These are phyloP conservation scores for Steinernema carpocapsae DNA, from an alignment of 2,888 invertebrate genomes.

Conservation along the genomic window DNA sequence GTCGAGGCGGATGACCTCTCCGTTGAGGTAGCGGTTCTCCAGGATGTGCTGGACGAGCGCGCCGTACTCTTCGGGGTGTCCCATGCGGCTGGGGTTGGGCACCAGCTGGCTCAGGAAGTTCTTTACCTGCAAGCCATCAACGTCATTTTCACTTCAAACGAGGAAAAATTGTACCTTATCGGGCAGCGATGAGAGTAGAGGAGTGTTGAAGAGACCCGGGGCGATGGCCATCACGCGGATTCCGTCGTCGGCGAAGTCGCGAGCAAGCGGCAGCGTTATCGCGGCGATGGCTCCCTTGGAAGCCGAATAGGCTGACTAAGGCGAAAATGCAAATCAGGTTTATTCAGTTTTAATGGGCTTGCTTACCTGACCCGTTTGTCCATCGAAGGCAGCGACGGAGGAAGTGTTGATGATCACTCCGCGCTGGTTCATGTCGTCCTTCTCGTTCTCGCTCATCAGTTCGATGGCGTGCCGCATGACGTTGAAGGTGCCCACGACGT, in stretches of 20 bases:
- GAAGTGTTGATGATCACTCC: slow-evolving; percentile 95
- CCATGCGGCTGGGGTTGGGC: slow-evolving; percentile 84
- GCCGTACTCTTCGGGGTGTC: slow-evolving; percentile 85
- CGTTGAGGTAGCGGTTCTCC: slow-evolving; percentile 88
- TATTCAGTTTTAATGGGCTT: too few species aligned
- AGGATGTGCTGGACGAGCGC: slow-evolving; percentile 83
- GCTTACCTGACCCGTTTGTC: slow-evolving; percentile 85
- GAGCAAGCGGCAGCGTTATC: slow-evolving; percentile 93
- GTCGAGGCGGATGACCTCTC: slow-evolving; percentile 84
- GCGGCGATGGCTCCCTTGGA: slow-evolving; percentile 81
- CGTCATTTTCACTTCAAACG: too few species aligned
- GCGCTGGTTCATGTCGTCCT: slow-evolving; percentile 79
- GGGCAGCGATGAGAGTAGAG: slow-evolving; percentile 79
- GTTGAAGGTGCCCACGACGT: slow-evolving; percentile 91
- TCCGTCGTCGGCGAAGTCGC: slow-evolving; percentile 77
- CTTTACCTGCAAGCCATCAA: slow-evolving; percentile 71
- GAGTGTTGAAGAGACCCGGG: slow-evolving; percentile 82
- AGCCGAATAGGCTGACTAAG: slow-evolving; percentile 67
- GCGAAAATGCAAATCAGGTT: too few species aligned
- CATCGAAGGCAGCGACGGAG: slow-evolving; percentile 92
- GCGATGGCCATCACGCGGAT: slow-evolving; percentile 72
- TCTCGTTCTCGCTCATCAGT: slow-evolving; percentile 80
- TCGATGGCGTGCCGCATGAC: slow-evolving; percentile 83
- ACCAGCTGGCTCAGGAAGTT: slow-evolving; percentile 80
- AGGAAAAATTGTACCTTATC: slow-evolving; percentile 80